Percentiles rank a stretch among this genome's conserved stretches.
Evolutionary conservation across 1,140 invertebrate species (phyloP).

Genomic region (Drosophila suzukii): DNA sequence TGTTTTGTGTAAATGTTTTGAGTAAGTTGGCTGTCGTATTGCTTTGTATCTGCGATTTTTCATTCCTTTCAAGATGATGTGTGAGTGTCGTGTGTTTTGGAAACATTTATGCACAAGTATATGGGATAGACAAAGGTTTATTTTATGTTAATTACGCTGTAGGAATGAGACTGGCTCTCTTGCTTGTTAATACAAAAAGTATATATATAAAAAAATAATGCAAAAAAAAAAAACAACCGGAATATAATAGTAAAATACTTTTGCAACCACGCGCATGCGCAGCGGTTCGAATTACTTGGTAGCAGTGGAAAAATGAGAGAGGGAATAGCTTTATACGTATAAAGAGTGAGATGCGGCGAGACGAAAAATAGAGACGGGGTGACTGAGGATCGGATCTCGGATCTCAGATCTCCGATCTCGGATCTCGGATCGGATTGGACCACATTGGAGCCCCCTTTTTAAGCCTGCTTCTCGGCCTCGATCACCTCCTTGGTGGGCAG

Average conservation of each 20-base stretch:
- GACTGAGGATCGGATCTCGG: slow-evolving; percentile 9
- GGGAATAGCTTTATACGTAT: slow-evolving; percentile 24
- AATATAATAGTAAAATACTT: slow-evolving; percentile 45
- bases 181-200: slow-evolving; percentile 39
- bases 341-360: slow-evolving; percentile 30
- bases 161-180: slow-evolving; percentile 46
- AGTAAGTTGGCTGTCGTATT: slow-evolving; percentile 22
- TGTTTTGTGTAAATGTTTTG: slow-evolving; percentile 17
- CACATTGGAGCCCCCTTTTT: slow-evolving; percentile 59
- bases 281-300: slow-evolving; percentile 9
- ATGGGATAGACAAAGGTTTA: slow-evolving; percentile 46
- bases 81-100: slow-evolving; percentile 7
- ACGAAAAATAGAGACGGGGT: slow-evolving; percentile 13
- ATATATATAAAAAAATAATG: slow-evolving; percentile 8
- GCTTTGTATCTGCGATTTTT: slow-evolving; percentile 16
- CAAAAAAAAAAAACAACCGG: slow-evolving; percentile 36
- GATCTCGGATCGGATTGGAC: slow-evolving; percentile 11
- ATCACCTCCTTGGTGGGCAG: slow-evolving; percentile 93
- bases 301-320: slow-evolving; percentile 17
- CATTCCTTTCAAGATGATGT: not conserved
- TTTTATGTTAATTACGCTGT: slow-evolving; percentile 50
- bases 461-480: slow-evolving; percentile 89
- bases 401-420: not conserved
- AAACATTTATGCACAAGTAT: slow-evolving; percentile 28
- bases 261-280: slow-evolving; percentile 32